Base-by-base conservation (phyloP, 2,797 vertebrate species). In the Cottoperca gobio region DNA sequence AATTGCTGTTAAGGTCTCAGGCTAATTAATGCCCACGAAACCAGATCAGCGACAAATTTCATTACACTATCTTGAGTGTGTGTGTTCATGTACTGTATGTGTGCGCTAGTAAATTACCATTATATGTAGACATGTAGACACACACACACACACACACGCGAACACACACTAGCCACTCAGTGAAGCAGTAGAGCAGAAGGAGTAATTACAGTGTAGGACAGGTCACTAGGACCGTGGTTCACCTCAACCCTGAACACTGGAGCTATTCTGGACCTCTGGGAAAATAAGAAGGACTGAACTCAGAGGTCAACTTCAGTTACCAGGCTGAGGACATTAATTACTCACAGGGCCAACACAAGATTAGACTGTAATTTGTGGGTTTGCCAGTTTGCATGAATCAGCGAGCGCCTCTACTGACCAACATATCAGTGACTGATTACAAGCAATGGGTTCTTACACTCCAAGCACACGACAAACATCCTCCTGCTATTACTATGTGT, bases 131-230 rank as follows among this genome's bases (percentile, higher is more conserved):
- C 61, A 31, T 57, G 23, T 3, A 67, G 17, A 70, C 28, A 71
- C 43, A 57, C 31, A 50, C 21, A n/a, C n/a, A 43, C 53, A 49
- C 55, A 74, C 54, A 77, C 53, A 49, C 55, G 74, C 54, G 77
- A 46, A 78, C 63, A 79, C 68, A 81, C 28, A 45, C 13, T 21
- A 37, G 40, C 31, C 24, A 79, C 55, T 75, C 65, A 48, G 70
- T 53, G 57, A 70, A 70, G 74, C 75, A 74, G 45, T 48, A 69
- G 72, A 82, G 80, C 78, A 67, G 53, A 83, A 80, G 77, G 68
- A 83, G 70, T 90, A 93, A 92, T 91, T 89, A 89, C 77, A 83
- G 83, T 59, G 60, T 46, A 55, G 86, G 89, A 88, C 85, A 88
- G 86, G 87, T 85, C 86, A 87, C 69, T 31, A 14, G 65, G 76